These are phyloP conservation scores for Takifugu bimaculatus DNA, from an alignment of 2,113 vertebrate genomes.

Conservation along the genomic window DNA sequence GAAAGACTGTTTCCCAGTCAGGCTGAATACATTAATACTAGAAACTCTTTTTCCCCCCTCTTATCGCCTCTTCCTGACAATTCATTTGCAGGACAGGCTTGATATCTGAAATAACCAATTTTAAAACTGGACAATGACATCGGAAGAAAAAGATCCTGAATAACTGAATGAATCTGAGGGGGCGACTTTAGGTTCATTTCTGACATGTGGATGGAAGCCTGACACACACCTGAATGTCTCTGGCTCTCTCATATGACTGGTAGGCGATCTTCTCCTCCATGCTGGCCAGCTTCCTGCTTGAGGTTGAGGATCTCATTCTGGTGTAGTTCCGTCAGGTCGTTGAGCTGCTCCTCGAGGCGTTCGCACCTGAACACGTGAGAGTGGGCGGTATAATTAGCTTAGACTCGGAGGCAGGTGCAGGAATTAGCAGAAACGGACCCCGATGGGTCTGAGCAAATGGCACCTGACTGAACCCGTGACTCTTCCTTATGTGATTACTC, in stretches of 20 bases:
- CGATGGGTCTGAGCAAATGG: constrained; percentile 39
- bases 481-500: constrained; percentile 50
- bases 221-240: constrained; percentile 74
- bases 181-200: neutral
- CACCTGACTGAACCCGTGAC: constrained; percentile 44
- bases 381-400: constrained; percentile 36
- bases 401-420: constrained; percentile 33
- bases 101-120: too few relatives aligned
- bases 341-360: constrained; percentile 93
- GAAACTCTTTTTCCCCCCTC: too few relatives aligned
- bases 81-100: too few relatives aligned
- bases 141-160: too few relatives aligned
- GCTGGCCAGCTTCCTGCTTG: constrained; percentile 97
- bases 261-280: constrained; percentile 99
- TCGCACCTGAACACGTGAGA: constrained; percentile 81
- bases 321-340: constrained; percentile 96
- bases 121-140: too few relatives aligned
- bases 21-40: too few relatives aligned
- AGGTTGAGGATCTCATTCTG: constrained; percentile 98
- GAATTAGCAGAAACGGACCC: constrained; percentile 36
- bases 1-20: too few relatives aligned
- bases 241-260: constrained; percentile 90
- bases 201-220: neutral
- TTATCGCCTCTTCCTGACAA: too few relatives aligned
- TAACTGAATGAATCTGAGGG: neutral